Evolutionary conservation across 2,113 vertebrate genomes (phyloP).

Genomic region (Neotoma lepida): DNA sequence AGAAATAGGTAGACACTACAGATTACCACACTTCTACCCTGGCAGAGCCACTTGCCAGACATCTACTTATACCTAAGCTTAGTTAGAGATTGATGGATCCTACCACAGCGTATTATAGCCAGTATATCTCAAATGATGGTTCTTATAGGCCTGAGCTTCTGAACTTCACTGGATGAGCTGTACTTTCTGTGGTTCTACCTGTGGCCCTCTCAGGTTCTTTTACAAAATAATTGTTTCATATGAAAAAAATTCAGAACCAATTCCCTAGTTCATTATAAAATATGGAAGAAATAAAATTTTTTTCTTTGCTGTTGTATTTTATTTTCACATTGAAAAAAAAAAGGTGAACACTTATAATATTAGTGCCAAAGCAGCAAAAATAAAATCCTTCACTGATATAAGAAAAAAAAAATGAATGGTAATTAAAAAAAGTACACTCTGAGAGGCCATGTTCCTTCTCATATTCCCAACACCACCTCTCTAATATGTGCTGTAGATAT

Average conservation of each 20-base stretch:
- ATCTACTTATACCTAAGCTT: neutral
- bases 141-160: neutral
- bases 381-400: neutral
- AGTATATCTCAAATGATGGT: neutral
- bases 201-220: neutral
- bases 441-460: neutral
- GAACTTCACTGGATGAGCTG: neutral
- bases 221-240: neutral
- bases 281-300: neutral
- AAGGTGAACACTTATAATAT: neutral
- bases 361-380: neutral
- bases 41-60: neutral
- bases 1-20: neutral
- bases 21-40: neutral
- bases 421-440: neutral
- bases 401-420: neutral
- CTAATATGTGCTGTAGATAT: neutral
- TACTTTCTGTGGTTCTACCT: neutral
- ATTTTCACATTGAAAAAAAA: conserved; percentile 32
- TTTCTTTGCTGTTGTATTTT: neutral
- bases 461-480: too few relatives aligned
- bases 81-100: neutral
- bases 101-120: neutral
- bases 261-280: neutral
- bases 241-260: neutral